phyloP scores from a whole-genome alignment of 2,797 vertebrate species.

The Oreochromis mossambicus region DNA sequence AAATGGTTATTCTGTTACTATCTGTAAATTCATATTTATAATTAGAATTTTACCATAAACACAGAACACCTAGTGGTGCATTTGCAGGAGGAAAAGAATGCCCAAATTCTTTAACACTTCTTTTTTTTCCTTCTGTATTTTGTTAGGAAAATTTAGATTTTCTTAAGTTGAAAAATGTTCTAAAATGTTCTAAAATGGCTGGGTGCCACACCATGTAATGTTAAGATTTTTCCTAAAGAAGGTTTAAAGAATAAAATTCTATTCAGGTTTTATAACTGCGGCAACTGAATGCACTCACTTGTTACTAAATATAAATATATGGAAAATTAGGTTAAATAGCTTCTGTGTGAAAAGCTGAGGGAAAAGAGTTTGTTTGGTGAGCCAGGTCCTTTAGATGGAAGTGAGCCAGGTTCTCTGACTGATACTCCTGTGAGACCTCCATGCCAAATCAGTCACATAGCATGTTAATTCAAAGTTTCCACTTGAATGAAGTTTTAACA shows the following conservation, averaged over 20 bases:
- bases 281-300: neutral
- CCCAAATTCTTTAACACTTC: neutral
- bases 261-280: neutral
- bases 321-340: neutral
- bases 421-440: neutral
- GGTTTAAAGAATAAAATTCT: neutral
- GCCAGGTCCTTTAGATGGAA: neutral
- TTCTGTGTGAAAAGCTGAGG: neutral
- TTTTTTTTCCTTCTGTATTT: fast-evolving
- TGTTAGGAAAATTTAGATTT: neutral
- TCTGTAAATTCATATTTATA: neutral
- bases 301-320: neutral
- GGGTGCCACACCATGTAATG: neutral
- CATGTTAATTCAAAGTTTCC: neutral
- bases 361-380: neutral
- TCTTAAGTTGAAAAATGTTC: neutral
- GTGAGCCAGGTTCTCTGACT: neutral
- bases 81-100: neutral
- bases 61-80: neutral
- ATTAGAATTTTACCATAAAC: neutral
- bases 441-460: neutral
- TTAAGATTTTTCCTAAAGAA: neutral
- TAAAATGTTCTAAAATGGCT: neutral
- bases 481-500: neutral
- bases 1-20: neutral